Evolutionary conservation across 2,888 invertebrate genomes (phyloP).

Genomic region (Oscheius sp.): DNA sequence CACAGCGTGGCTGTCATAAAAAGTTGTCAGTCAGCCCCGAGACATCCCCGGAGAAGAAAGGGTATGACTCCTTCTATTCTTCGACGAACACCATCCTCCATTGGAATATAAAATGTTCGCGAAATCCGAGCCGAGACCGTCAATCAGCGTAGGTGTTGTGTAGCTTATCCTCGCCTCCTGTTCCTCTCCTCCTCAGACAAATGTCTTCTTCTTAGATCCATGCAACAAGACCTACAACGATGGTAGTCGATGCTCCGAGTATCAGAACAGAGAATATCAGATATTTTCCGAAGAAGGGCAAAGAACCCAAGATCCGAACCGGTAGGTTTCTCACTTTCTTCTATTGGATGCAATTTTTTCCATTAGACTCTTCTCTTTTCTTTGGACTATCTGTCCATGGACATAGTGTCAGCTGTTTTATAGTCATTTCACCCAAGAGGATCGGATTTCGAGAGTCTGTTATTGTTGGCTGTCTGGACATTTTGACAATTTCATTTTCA

Average conservation of each 20-base stretch:
- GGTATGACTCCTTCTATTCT: background rate
- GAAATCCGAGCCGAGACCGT: conserved; percentile 22
- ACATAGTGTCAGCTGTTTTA: no score
- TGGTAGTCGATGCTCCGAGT: conserved; percentile 60
- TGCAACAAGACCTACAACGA: conserved; percentile 48
- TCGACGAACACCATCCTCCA: background rate
- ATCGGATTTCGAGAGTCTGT: no score
- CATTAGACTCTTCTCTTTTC: background rate
- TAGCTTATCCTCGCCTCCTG: background rate
- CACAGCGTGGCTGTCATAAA: background rate
- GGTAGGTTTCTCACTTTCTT: background rate
- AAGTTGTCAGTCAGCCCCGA: no score
- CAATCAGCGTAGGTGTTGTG: conserved; percentile 11
- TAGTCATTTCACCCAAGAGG: no score
- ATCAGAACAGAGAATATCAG: conserved; percentile 65
- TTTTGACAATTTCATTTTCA: no score
- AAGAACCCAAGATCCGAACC: conserved; percentile 46
- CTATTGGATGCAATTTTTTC: background rate
- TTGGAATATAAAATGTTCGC: conserved; percentile 13
- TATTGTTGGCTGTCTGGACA: no score
- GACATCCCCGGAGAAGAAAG: no score
- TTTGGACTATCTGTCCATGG: no score
- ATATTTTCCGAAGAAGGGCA: conserved; percentile 61
- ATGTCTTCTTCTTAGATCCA: conserved; percentile 40
- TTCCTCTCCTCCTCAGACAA: background rate